Percentiles rank a stretch among this genome's conserved stretches.
Conservation (phyloP, 2,797 vertebrate species). For the Galagoides demidoff region DNA sequence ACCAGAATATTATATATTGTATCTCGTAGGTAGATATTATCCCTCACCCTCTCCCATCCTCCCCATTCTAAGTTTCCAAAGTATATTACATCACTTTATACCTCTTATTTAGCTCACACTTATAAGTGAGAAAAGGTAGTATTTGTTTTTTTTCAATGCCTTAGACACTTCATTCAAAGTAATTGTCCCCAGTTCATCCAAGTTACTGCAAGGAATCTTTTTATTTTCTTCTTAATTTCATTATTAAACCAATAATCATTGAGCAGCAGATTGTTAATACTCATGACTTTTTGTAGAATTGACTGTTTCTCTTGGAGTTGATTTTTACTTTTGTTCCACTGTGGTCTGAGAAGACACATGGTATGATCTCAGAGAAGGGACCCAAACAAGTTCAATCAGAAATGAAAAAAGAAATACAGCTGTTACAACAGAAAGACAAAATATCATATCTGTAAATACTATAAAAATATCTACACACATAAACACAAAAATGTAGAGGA, state of each 20-base stretch:
- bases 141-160: neutral
- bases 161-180: neutral
- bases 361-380: no score
- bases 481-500: no score
- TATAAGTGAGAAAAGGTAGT: neutral
- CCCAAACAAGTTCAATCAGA: no score
- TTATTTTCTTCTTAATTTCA: neutral
- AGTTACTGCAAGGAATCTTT: neutral
- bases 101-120: neutral
- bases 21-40: neutral
- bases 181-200: neutral
- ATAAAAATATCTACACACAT: no score
- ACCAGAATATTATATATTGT: neutral
- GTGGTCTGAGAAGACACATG: no score
- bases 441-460: no score
- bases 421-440: no score
- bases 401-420: no score
- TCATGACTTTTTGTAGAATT: neutral
- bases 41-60: neutral
- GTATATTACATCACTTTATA: neutral
- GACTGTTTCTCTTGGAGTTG: no score
- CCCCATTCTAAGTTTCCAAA: neutral
- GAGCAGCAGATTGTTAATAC: neutral
- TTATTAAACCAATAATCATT: no score
- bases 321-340: no score